Percentiles rank a stretch among this genome's conserved stretches.
Conservation (phyloP, 2,888 invertebrate species). For the Cotesia congregata region DNA sequence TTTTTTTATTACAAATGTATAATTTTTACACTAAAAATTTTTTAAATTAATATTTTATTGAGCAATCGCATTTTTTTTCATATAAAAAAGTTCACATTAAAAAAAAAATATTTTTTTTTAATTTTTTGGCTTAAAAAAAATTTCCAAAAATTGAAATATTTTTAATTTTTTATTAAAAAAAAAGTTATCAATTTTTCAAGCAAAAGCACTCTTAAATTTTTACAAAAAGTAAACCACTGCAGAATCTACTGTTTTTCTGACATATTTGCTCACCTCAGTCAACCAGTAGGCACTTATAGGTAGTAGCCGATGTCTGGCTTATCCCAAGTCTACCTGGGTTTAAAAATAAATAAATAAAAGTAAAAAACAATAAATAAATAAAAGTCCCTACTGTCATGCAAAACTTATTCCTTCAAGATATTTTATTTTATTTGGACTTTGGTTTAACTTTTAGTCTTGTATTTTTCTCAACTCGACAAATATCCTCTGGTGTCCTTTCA, state of each 20-base stretch:
- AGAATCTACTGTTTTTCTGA: constrained; percentile 21
- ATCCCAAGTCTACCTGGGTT: constrained; percentile 7
- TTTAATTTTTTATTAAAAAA: too few species aligned
- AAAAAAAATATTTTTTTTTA: too few species aligned
- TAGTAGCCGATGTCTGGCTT: background rate
- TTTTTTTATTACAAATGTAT: too few species aligned
- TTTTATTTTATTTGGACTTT: background rate
- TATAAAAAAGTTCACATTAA: too few species aligned
- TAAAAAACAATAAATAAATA: background rate
- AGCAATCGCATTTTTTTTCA: too few species aligned
- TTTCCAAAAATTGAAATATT: too few species aligned
- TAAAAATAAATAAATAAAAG: background rate
- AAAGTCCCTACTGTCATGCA: background rate
- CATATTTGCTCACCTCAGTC: constrained; percentile 49
- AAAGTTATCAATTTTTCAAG: too few species aligned
- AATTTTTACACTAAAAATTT: too few species aligned
- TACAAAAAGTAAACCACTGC: constrained; percentile 35
- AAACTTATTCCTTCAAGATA: background rate
- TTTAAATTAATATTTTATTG: too few species aligned
- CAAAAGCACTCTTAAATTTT: background rate
- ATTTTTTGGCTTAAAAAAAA: too few species aligned
- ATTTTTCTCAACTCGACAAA: background rate
- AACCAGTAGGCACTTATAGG: constrained; percentile 47
- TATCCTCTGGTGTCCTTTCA: background rate
- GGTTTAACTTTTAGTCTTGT: background rate